A percentile compares a stretch with the other conserved stretches of the same genome.
These are phyloP conservation scores for Gerris lacustris DNA, from an alignment of 2,888 invertebrate species.

Conservation along the genomic window DNA sequence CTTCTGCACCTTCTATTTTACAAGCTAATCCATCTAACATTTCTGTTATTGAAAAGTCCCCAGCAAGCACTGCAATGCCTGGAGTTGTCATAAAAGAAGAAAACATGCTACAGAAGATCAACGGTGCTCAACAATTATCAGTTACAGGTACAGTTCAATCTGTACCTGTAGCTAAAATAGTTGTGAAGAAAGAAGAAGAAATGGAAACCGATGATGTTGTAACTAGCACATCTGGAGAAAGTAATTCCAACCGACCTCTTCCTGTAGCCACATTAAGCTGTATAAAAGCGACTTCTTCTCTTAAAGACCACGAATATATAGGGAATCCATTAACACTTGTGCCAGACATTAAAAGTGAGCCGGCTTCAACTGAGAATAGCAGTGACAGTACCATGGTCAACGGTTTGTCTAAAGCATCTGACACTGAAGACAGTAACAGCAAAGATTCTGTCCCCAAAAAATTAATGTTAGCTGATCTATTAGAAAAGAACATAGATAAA, in stretches of 20 bases:
- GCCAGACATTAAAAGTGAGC: background rate
- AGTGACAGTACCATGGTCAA: background rate
- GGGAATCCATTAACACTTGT: background rate
- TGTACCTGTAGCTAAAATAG: background rate
- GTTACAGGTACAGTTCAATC: background rate
- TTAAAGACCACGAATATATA: background rate
- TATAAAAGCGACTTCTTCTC: conserved; percentile 4
- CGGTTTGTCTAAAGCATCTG: conserved; percentile 22
- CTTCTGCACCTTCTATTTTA: too few species aligned
- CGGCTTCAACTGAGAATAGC: background rate
- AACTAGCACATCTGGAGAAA: background rate
- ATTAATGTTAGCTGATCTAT: conserved; percentile 66
- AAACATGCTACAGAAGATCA: background rate
- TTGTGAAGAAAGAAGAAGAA: background rate
- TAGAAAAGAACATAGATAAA: conserved; percentile 59
- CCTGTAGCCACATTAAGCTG: conserved; percentile 39
- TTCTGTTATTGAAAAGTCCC: background rate
- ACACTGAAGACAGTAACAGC: conserved; percentile 38
- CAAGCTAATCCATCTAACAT: background rate
- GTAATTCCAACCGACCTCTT: conserved; percentile 37
- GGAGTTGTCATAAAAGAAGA: background rate
- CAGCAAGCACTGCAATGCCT: background rate
- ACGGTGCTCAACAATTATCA: background rate
- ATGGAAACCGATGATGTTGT: background rate
- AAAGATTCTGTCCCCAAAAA: conserved; percentile 38